Percentiles rank a stretch among this genome's conserved stretches.
Conservation (phyloP, 35 echinoderm and acorn worm genomes). For the Apostichopus californicus region DNA sequence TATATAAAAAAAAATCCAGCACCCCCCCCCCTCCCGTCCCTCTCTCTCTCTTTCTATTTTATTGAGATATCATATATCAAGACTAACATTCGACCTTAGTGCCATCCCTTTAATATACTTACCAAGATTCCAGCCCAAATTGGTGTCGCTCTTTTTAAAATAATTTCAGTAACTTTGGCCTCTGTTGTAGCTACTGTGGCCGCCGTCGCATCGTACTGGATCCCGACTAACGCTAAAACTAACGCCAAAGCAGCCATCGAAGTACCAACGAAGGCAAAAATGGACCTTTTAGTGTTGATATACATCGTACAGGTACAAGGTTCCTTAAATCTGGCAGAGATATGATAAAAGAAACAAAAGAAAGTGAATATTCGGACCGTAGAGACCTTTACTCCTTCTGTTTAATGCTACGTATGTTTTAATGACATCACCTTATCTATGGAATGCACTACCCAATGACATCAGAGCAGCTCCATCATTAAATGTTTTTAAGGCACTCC, state of each 20-base stretch:
- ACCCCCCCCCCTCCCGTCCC: no score
- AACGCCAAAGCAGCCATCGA: conserved; percentile 44
- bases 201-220: conserved; percentile 36
- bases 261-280: conserved; percentile 55
- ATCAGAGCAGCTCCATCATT: no score
- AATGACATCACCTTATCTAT: no score
- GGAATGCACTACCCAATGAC: no score
- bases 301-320: conserved; percentile 18
- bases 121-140: conserved; percentile 53
- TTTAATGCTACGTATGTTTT: no score
- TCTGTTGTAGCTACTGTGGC: background rate
- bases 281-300: conserved; percentile 36
- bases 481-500: no score
- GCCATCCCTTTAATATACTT: background rate
- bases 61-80: background rate
- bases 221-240: conserved; percentile 35
- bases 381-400: background rate
- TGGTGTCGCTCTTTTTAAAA: conserved; percentile 43
- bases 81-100: background rate
- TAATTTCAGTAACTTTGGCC: conserved; percentile 10
- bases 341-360: no score
- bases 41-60: no score
- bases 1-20: no score
- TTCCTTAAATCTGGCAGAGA: conserved; percentile 11
- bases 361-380: background rate